A percentile compares a stretch with the other conserved stretches of the same genome.
Conservation (phyloP, 2,888 invertebrate species). For the Bombylius discolor region DNA sequence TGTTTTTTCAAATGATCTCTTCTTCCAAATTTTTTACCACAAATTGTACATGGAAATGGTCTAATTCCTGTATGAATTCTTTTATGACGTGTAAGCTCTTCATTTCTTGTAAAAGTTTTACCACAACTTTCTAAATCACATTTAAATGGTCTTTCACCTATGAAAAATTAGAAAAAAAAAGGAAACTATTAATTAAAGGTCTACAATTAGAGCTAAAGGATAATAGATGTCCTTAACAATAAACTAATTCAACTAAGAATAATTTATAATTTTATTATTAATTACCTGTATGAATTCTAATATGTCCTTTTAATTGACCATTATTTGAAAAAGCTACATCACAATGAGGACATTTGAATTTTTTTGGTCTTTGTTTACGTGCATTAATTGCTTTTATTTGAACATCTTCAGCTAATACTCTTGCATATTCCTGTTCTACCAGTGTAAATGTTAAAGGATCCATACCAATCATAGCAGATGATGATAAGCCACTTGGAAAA, state of each 20-base stretch:
- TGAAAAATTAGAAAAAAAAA: slow-evolving; percentile 4
- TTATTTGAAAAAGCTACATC: slow-evolving; percentile 88
- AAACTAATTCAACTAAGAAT: background rate
- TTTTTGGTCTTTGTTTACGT: slow-evolving; percentile 72
- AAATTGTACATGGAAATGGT: slow-evolving; percentile 74
- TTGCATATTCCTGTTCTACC: slow-evolving; percentile 55
- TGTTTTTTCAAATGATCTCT: slow-evolving; percentile 93
- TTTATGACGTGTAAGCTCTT: slow-evolving; percentile 83
- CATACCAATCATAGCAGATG: slow-evolving; percentile 20
- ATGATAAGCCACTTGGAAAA: background rate
- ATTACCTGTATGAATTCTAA: slow-evolving; percentile 77
- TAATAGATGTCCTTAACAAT: background rate
- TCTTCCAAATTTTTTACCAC: slow-evolving; percentile 85
- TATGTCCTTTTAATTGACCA: slow-evolving; percentile 80
- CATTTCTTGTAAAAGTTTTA: slow-evolving; percentile 83
- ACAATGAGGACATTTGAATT: slow-evolving; percentile 83
- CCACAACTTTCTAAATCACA: slow-evolving; percentile 77
- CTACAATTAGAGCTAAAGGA: background rate
- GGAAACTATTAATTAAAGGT: background rate
- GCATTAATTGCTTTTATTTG: slow-evolving; percentile 52
- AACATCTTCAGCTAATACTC: slow-evolving; percentile 57
- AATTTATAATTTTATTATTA: slow-evolving; percentile 6
- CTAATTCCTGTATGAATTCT: slow-evolving; percentile 77
- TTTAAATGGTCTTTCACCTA: slow-evolving; percentile 75
- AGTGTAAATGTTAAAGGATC: slow-evolving; percentile 37